Base-by-base conservation (phyloP, 2,113 vertebrate genomes). In the Notechis scutatus region DNA sequence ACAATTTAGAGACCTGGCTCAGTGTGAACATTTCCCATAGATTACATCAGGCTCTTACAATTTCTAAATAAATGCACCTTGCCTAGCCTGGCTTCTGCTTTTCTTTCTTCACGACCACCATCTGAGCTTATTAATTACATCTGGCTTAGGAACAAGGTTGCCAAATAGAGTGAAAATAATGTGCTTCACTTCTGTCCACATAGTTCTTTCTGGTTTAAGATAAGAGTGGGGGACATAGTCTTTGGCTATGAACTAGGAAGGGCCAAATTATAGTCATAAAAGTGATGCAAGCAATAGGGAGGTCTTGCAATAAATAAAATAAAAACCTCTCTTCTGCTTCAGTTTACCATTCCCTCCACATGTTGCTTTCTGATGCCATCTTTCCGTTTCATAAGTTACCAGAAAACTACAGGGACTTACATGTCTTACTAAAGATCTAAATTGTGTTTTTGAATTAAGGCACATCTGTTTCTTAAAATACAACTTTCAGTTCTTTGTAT, bases 41-140 rank as follows among this genome's bases (percentile, higher is more conserved):
- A 90, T 96, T 90, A 96, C 94, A 94, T 95, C 91, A 94, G 55
- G n/a, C 90, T n/a, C 87, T 94, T 96, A 95, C 90, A 87, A 55
- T 94, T 96, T 94, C 94, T 95, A 92, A 94, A 95, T 91, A 90
- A 95, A 95, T 34, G 64, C 87, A 90, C 93, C 87, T 81, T 23
- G 3, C 34, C 14, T 42, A 59, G 64, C 93, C 59, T 94, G 93
- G 9, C 69, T 94, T 93, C 45, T 90, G 42, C 23, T 61, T 93
- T 81, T 94, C 3, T 64, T 85, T 94, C 39, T 85, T 90, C 92
- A 47, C 59, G 50, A 89, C 92, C 57, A 85, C 45, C 56, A 3
- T 45, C 54, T 90, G 92, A 92, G 5, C 0, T 0, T 88, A 93
- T 0, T 0, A 94, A 14, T 7, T 55, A 21, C 34, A 81, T 42